Conservation (phyloP, 2,797 vertebrate genomes). For the Mycteria americana region DNA sequence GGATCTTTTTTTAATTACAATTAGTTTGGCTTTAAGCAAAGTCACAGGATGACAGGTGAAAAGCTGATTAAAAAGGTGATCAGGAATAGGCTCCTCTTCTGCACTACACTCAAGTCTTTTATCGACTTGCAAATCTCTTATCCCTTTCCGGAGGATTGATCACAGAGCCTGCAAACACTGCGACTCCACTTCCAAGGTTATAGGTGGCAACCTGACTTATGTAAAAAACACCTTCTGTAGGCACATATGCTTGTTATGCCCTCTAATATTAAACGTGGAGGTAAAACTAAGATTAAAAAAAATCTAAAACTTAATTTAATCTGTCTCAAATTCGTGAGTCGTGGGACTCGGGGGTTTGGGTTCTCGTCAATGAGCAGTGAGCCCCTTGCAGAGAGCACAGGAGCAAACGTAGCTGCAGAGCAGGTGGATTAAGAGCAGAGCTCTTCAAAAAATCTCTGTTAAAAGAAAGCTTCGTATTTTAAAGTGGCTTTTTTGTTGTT, state of each 20-base stretch:
- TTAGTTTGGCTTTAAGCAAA: neutral
- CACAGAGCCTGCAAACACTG: neutral
- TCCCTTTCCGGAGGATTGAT: neutral
- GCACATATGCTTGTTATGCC: neutral
- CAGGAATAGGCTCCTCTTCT: neutral
- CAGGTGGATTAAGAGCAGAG: neutral
- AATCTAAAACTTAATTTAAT: neutral
- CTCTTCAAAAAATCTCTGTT: neutral
- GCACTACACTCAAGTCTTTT: neutral
- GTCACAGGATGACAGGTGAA: neutral
- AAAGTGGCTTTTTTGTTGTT: neutral
- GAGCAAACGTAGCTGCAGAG: neutral
- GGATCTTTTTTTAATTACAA: neutral
- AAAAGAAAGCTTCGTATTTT: neutral
- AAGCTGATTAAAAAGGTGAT: neutral
- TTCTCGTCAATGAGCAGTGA: neutral
- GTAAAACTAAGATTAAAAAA: neutral
- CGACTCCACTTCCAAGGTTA: neutral
- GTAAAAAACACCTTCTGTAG: neutral
- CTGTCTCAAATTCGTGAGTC: neutral
- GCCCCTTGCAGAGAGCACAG: neutral
- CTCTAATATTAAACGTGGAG: neutral
- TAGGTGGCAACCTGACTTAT: neutral
- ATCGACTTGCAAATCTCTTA: neutral
- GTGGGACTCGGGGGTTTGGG: neutral